Evolutionary conservation across 2,113 vertebrate species (phyloP).

Genomic region (Eubucco bourcierii): DNA sequence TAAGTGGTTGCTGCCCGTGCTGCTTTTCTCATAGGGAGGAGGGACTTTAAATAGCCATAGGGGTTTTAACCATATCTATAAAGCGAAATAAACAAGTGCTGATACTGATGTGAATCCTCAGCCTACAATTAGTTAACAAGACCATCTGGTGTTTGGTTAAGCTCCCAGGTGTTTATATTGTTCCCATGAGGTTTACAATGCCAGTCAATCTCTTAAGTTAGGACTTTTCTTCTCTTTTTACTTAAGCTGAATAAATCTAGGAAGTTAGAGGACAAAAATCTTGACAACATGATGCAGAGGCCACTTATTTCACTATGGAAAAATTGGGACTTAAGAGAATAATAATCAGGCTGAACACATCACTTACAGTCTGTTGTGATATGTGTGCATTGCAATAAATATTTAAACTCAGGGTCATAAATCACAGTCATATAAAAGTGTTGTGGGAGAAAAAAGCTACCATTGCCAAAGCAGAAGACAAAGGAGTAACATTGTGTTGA

Average conservation of each 20-base stretch:
- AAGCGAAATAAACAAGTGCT: background rate
- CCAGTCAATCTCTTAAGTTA: background rate
- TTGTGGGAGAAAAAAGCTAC: background rate
- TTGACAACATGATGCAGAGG: background rate
- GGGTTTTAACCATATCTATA: background rate
- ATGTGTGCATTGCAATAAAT: background rate
- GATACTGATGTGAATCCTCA: background rate
- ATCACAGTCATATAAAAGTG: background rate
- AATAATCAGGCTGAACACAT: background rate
- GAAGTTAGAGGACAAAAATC: background rate
- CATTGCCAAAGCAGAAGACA: background rate
- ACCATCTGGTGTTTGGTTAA: slow-evolving; percentile 48
- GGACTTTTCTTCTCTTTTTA: background rate
- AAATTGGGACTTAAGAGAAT: background rate
- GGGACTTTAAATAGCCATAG: background rate
- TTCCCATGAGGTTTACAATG: background rate
- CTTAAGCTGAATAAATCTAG: background rate
- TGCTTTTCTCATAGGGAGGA: background rate
- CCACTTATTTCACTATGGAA: background rate
- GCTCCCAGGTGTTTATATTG: background rate
- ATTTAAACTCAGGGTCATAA: background rate
- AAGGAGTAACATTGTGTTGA: background rate
- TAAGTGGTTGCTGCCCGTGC: background rate
- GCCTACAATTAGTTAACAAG: background rate
- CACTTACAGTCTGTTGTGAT: background rate